Conservation (phyloP, 1,140 invertebrate genomes). For the Eumaeus atala region DNA sequence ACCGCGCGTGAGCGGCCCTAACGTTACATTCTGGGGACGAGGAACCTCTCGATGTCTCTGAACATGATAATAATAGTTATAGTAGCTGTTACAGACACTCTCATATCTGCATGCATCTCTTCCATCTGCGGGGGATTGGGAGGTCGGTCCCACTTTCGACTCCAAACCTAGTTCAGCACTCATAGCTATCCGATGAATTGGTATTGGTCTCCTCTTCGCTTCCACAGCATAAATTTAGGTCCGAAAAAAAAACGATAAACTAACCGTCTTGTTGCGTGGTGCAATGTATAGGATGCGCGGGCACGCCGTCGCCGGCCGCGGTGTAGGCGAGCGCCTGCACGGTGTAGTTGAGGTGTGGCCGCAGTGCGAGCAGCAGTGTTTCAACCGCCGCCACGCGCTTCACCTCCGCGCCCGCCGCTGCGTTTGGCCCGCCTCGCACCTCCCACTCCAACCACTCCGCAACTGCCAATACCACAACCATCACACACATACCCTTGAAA, state of each 20-base stretch:
- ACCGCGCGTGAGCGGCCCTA: too few relatives aligned
- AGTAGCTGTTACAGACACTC: too few relatives aligned
- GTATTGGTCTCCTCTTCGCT: too few relatives aligned
- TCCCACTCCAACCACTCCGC: constrained; percentile 67
- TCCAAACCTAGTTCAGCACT: too few relatives aligned
- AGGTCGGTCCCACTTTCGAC: too few relatives aligned
- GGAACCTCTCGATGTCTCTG: too few relatives aligned
- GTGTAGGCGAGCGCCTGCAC: constrained; percentile 90
- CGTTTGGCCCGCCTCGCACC: constrained; percentile 36
- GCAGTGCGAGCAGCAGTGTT: constrained; percentile 82
- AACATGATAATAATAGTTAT: too few relatives aligned
- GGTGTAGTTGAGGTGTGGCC: constrained; percentile 88
- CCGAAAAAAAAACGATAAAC: constrained; percentile 1
- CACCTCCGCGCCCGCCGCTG: constrained; percentile 74
- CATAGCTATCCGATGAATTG: too few relatives aligned
- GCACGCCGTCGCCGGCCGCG: constrained; percentile 86
- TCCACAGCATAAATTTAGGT: too few relatives aligned
- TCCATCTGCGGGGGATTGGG: too few relatives aligned
- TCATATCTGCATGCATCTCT: too few relatives aligned
- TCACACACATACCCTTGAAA: constrained; percentile 47
- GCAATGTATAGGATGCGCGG: constrained; percentile 85
- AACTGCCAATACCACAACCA: constrained; percentile 68
- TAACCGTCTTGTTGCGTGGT: constrained; percentile 87
- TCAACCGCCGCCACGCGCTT: constrained; percentile 85
- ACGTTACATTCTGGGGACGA: too few relatives aligned